Evolutionary conservation across 1,140 invertebrate genomes (phyloP), one percentile per base, ranked within the genome.

Genomic region (Catajapyx aquilonaris): DNA sequence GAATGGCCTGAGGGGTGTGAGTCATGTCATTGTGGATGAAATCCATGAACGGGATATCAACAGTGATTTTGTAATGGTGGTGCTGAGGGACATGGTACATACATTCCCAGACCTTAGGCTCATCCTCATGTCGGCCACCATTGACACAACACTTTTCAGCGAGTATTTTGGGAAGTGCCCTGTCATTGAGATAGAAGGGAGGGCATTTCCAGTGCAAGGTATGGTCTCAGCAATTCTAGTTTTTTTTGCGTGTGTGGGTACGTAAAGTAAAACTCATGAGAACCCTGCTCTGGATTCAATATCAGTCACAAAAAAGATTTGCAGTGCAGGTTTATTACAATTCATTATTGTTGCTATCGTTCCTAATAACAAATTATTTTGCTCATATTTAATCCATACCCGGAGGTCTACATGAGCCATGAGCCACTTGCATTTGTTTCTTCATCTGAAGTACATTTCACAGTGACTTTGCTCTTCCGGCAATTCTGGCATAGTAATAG

Each of bases 21-120:
- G 81, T 4, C 86, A 91, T 48, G 81, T 90, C 0, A 79, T 90
- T 31, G 78, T 95, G 19, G 94, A 98, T 60, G 94, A 98, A 66
- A 88, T 97, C 42, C 93, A 98, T 51, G 91, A 97, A 55, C 62
- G 93, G 28, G 91, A 97, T 56, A 81, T 91, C 0, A 94, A 95
- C 55, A 86, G 81, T 20, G 94, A 98, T 54, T 97, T 97, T 50
- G 72, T 96, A 4, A 68, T 98, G 59, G 87, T 94, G 31, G 71
- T 94, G 0, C 59, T 98, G 1, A 64, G 86, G 18, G 87, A 97
- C 52, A 88, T 94, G 73, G 70, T 95, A 1, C 74, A 79, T 40
- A 73, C 73, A 0, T 90, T 87, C 53, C 81, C 81, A 0, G 81
- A 93, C 48, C 52, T 96, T 10, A 68, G 85, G 39, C 68, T 98